Base-by-base conservation (phyloP, 2,888 invertebrate genomes). In the Leptopterna dolabrata region DNA sequence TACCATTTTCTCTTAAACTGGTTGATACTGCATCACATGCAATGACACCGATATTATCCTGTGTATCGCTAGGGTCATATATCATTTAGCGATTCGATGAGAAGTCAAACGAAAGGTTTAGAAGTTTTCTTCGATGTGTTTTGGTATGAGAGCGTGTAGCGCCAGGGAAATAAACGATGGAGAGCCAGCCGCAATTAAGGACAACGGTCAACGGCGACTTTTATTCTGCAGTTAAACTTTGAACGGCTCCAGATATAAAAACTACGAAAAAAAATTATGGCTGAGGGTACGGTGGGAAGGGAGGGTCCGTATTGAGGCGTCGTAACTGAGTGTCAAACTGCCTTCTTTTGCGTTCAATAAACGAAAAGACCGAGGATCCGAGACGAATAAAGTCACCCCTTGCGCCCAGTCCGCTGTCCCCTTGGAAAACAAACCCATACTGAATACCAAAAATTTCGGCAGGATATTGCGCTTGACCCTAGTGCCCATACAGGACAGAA, bases 381-480 rank as follows among this genome's bases (percentile, higher is more conserved):
- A 43, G 80, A 24, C 47, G n/a, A 13, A 86, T 45, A 80, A 63
- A 87, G 86, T 43, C 41, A 63, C 27, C 29, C 85, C 85, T 36
- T n/a, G n/a, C 71, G 83, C 1, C 19, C 63, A 0, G 19, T 19
- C 36, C 36, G 27, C 41, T 81, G 45, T 41, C 73, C 70, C 51
- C 80, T 24, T 45, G 14, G 27, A 78, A 78, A 73, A 85, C 43
- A 85, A 47, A 85, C 73, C 43, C 85, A 43, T 70, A 36, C 85
- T 85, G 85, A 85, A 85, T 85, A 85, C 85, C 85, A 85, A 85
- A 36, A 73, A 43, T 81, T 29, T 51, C 55, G 19, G 30, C 36
- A 14, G 70, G 78, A 86, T 47, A 76, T 76, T 76, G 76, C 76
- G 51, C 76, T 55, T 55, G 76, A 55, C 86, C 86, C 85, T 36